Base-by-base conservation (phyloP, 1,140 invertebrate genomes). In the Vollenhovia emeryi region DNA sequence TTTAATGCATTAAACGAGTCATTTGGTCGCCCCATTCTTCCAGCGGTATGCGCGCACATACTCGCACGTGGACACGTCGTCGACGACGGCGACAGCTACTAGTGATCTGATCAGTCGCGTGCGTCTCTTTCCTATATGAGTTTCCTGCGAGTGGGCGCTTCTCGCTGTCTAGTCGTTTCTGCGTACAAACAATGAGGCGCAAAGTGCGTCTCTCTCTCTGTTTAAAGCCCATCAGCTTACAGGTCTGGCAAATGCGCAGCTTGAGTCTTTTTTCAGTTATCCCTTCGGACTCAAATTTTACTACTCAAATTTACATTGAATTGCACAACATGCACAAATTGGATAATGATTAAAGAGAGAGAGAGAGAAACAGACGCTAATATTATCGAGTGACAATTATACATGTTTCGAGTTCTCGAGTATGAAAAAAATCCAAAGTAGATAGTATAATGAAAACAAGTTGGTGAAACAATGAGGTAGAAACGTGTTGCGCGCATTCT, bases 91-190 rank as follows among this genome's bases (percentile, higher is more conserved):
- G 36, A 59, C 45, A 36, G 33, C 83, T 82, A 89, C 84, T 64
- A 86, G 78, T 84, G 84, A 88, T 66, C 36, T 40, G n/a, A 36
- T 36, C 30, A 52, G 69, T 73, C 84, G 88, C 85, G 87, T 84
- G 87, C 79, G 79, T 89, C 79, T 75, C 86, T 59, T 74, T 85
- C 45, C 57, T 75, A 76, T 89, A 52, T 62, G 74, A 76, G 62
- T 73, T 90, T 90, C 80, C 88, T 87, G 86, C 71, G 79, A 87
- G 84, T 86, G 89, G 84, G 87, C 86, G 86, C 57, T 84, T 86
- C 89, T 86, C 73, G 18, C 48, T 21, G n/a, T n/a, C n/a, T n/a
- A n/a, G n/a, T 84, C 75, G 62, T 88, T 90, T 90, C 88, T 88
- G 87, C 88, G 87, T 89, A 74, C 88, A 89, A 89, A 89, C 87